These are phyloP conservation scores for Drosophila lutescens DNA, from an alignment of 2,888 invertebrate species.

Conservation along the genomic window DNA sequence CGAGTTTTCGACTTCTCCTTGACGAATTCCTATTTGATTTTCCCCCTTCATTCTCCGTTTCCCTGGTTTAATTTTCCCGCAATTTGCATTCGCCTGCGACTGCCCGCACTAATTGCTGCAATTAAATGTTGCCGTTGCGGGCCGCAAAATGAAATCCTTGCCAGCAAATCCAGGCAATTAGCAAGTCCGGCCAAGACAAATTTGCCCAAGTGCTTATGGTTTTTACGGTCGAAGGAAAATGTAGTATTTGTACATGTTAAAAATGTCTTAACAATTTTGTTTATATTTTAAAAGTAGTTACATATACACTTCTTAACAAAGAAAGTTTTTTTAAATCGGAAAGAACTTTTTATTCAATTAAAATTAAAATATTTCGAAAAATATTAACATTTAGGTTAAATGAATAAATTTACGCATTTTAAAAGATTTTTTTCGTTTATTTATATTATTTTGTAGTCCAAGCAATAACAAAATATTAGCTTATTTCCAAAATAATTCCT, in stretches of 20 bases:
- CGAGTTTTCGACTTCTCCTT: slow-evolving; percentile 2
- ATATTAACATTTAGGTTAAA: too few relatives aligned
- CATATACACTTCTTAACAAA: too few relatives aligned
- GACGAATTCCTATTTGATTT: slow-evolving; percentile 16
- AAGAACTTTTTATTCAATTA: too few relatives aligned
- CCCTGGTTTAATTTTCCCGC: slow-evolving; percentile 52
- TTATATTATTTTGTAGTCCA: too few relatives aligned
- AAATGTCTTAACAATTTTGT: too few relatives aligned
- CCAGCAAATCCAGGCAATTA: slow-evolving; percentile 53
- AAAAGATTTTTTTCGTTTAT: too few relatives aligned
- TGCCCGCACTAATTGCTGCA: slow-evolving; percentile 68
- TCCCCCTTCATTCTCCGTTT: neutral
- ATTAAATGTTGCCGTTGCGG: slow-evolving; percentile 57
- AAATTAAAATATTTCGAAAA: too few relatives aligned
- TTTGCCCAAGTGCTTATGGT: slow-evolving; percentile 20
- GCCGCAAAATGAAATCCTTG: slow-evolving; percentile 61
- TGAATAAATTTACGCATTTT: too few relatives aligned
- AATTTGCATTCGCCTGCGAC: slow-evolving; percentile 25
- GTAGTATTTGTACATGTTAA: neutral
- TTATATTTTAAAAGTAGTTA: too few relatives aligned
- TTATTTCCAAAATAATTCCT: too few relatives aligned
- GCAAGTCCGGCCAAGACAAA: slow-evolving; percentile 24
- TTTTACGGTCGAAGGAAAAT: slow-evolving; percentile 22
- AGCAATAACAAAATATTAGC: too few relatives aligned
- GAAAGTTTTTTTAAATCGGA: too few relatives aligned